phyloP scores from a whole-genome alignment of 2,888 invertebrate genomes.

The Phyllotreta cruciferae region DNA sequence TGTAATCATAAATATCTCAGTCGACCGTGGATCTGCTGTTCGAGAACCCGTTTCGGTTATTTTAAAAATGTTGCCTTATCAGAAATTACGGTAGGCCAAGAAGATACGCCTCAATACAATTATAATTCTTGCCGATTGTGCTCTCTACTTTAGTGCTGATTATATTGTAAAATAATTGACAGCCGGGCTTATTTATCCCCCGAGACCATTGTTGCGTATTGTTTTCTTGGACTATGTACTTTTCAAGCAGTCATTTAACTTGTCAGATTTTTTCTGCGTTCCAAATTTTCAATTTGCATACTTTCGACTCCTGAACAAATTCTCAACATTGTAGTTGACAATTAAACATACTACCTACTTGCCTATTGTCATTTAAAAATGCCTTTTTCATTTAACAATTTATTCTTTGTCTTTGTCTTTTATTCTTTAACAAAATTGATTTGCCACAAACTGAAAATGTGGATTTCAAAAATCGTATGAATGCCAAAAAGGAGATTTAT shows the following conservation, averaged over 20 bases:
- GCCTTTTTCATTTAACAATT: no score
- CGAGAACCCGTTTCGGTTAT: slow-evolving; percentile 55
- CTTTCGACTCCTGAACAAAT: slow-evolving; percentile 31
- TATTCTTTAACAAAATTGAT: no score
- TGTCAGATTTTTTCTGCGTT: slow-evolving; percentile 35
- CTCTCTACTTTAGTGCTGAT: slow-evolving; percentile 54
- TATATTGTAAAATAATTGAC: slow-evolving; percentile 58
- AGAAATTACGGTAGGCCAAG: slow-evolving; percentile 55
- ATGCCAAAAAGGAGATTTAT: no score
- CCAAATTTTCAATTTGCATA: slow-evolving; percentile 35
- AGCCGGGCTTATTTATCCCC: slow-evolving; percentile 50
- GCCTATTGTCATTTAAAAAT: no score
- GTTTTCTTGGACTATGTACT: slow-evolving; percentile 39
- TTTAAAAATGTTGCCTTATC: slow-evolving; percentile 56
- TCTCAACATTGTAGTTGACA: slow-evolving; percentile 23
- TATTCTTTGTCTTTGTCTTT: no score
- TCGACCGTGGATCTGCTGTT: slow-evolving; percentile 51
- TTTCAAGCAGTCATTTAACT: slow-evolving; percentile 38
- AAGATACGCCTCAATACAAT: slow-evolving; percentile 55
- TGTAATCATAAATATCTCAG: slow-evolving; percentile 58
- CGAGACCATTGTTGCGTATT: slow-evolving; percentile 37
- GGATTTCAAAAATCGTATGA: no score
- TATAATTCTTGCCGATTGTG: slow-evolving; percentile 55
- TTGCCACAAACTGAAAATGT: no score
- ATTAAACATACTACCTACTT: slow-evolving; percentile 1